Evolutionary conservation across 35 echinoderm and acorn worm genomes (phyloP), one percentile per base, ranked within the genome.

Genomic region (Ophioderma brevispina): DNA sequence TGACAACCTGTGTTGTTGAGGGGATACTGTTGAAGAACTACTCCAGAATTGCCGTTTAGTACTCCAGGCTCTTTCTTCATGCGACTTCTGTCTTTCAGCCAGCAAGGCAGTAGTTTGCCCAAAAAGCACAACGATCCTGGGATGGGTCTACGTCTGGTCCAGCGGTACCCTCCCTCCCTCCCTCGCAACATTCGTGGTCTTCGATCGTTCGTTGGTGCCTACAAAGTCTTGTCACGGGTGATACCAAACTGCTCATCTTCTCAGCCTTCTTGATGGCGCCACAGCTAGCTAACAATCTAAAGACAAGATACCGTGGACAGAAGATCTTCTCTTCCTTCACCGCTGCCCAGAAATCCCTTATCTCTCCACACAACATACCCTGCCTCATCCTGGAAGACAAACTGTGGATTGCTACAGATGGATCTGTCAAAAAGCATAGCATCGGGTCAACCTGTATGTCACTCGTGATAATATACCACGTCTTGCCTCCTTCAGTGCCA

Each of bases 91-190:
- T 37, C 32, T 94, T n/a, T 91, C 93, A 6, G 82, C 84, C 35
- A 78, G 21, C 1, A 94, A 94, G 39, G 91, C 82, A 1, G 40
- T 79, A 2, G 33, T 83, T 19, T 94, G 78, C 13, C 39, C 56
- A 19, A 84, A 84, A 1, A 59, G 76, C 17, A 43, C 75, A 25
- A 82, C 56, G 35, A 80, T 87, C 35, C 85, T 88, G n/a, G 86
- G 78, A 32, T 93, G 85, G 86, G 83, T 88, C 33, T 93, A 86
- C n/a, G n/a, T n/a, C n/a, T n/a, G n/a, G 92, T 94, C 86, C 25
- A 52, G 42, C 8, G 87, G 92, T 5, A 89, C 92, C 10, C 55
- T 94, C 28, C n/a, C n/a, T n/a, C n/a, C n/a, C n/a, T n/a, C n/a
- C n/a, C n/a, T n/a, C n/a, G n/a, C n/a, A n/a, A n/a, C n/a, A n/a